phyloP scores from a whole-genome alignment of 2,113 vertebrate species.

The Lagopus muta region DNA sequence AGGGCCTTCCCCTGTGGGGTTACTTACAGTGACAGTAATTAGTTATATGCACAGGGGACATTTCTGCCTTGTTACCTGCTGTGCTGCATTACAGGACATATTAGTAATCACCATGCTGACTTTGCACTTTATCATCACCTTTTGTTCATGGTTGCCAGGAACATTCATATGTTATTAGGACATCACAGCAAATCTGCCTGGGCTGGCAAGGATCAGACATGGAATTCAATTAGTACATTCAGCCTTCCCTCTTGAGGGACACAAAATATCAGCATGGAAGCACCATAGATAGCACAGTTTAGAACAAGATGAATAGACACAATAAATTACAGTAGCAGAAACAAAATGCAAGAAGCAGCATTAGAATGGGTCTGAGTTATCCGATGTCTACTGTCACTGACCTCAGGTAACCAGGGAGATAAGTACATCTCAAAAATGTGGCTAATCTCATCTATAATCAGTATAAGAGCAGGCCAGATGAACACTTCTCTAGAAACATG shows the following conservation, averaged over 20 bases:
- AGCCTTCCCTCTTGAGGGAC: not conserved
- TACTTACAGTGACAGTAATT: not conserved
- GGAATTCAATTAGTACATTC: not conserved
- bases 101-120: not conserved
- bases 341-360: not conserved
- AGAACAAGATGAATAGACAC: not conserved
- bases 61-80: not conserved
- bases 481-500: not conserved
- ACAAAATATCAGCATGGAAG: not conserved
- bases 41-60: not conserved
- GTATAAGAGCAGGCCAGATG: conserved; percentile 35
- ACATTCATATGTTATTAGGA: not conserved
- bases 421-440: not conserved
- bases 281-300: not conserved
- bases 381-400: rapidly evolving
- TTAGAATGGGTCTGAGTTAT: not conserved
- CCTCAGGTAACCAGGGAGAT: not conserved
- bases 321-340: not conserved
- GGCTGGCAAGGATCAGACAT: not conserved
- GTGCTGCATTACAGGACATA: not conserved
- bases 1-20: not conserved
- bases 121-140: not conserved
- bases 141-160: not conserved
- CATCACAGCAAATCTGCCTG: not conserved
- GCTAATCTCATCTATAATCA: conserved; percentile 20